Evolutionary conservation across 2,888 invertebrate species (phyloP).

Genomic region (Eurytoma adleriae): DNA sequence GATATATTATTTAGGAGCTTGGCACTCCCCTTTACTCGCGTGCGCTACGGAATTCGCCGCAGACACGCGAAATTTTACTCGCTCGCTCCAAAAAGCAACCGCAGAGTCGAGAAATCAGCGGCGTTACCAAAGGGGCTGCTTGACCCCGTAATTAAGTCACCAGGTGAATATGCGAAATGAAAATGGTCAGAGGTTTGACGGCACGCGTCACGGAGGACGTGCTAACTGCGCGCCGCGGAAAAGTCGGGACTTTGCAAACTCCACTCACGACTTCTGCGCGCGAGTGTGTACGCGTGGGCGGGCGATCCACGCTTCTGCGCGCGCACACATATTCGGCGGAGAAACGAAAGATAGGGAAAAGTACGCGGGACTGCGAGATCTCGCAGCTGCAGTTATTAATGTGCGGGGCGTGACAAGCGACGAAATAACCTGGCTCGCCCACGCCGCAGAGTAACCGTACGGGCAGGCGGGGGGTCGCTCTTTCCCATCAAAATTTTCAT

Average conservation of each 20-base stretch:
- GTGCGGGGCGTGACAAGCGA: constrained; percentile 71
- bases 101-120: too few species aligned
- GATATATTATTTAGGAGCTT: too few species aligned
- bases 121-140: too few species aligned
- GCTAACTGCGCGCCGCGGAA: not conserved
- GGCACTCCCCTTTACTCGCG: too few species aligned
- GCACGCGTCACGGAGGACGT: not conserved
- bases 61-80: too few species aligned
- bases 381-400: constrained; percentile 67
- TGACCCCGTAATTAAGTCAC: too few species aligned
- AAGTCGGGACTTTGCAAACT: constrained; percentile 28
- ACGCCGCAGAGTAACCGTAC: constrained; percentile 19
- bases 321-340: not conserved
- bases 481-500: constrained; percentile 41
- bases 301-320: not conserved
- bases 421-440: constrained; percentile 68
- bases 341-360: not conserved
- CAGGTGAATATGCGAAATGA: too few species aligned
- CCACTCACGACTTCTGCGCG: constrained; percentile 14
- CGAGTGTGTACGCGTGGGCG: constrained; percentile 4
- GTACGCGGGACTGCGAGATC: constrained; percentile 5
- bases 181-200: too few species aligned
- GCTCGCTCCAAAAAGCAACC: too few species aligned
- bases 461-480: not conserved
- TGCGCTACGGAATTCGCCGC: too few species aligned